phyloP scores from a whole-genome alignment of 2,888 invertebrate genomes.

The Oscheius onirici region DNA sequence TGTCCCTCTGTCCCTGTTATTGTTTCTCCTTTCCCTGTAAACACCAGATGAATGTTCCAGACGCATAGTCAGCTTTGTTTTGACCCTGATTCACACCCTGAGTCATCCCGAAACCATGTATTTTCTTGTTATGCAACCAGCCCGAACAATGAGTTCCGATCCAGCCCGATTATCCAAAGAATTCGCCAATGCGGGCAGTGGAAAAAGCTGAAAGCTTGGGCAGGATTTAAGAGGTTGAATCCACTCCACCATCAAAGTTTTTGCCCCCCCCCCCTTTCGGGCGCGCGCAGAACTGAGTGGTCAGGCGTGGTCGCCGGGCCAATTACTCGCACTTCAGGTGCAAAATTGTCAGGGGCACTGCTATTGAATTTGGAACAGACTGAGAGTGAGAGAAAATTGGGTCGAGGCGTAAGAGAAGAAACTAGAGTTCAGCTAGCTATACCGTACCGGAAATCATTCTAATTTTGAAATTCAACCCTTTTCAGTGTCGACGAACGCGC shows the following conservation, averaged over 20 bases:
- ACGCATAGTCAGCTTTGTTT: background rate
- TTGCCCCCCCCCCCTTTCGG: background rate
- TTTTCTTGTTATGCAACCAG: too few relatives aligned
- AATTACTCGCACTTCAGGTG: slow-evolving; percentile 1
- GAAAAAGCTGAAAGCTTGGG: background rate
- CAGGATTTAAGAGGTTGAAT: slow-evolving; percentile 2
- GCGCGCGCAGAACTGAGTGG: background rate
- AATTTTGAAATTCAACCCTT: background rate
- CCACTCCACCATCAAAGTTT: background rate
- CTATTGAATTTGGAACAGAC: background rate
- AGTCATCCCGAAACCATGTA: background rate
- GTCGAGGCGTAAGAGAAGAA: background rate
- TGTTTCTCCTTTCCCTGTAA: background rate
- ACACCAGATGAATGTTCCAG: background rate
- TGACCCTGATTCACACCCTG: background rate
- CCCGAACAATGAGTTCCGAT: too few relatives aligned
- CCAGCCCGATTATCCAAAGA: too few relatives aligned
- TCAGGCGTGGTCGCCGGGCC: background rate
- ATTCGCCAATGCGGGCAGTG: too few relatives aligned
- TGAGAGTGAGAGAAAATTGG: background rate
- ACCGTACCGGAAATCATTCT: too few relatives aligned
- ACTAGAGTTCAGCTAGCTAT: too few relatives aligned
- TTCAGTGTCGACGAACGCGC: slow-evolving; percentile 62
- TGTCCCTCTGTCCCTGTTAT: background rate
- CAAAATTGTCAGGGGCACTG: background rate